Base-by-base conservation (phyloP, 1,140 invertebrate genomes). In the Lucilia sericata region DNA sequence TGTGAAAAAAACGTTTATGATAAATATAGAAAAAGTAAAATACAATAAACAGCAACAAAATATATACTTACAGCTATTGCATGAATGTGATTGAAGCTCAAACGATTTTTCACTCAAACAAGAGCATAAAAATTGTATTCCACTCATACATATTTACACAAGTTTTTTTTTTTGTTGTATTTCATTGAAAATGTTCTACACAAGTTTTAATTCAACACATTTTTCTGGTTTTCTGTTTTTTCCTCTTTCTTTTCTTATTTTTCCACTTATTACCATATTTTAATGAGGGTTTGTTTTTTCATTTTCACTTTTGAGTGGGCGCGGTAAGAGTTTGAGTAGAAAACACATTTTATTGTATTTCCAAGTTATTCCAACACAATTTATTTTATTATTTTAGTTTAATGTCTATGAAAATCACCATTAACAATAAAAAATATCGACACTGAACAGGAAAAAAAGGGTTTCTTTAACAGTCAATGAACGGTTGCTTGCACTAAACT, bases 221-320 rank as follows among this genome's bases (percentile, higher is more conserved):
- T 55, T 17, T 55, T 13, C 9, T 12, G 49, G 49, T 5, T 55
- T 55, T 55, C 3, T 55, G 7, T 55, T 14, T 14, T 55, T 55
- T 10, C 14, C 17, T 55, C 17, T 0, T 55, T 55, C 0, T 21
- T 21, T 9, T 70, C 25, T 10, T 70, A 21, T 70, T 21, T 25
- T 25, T 25, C 25, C n/a, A 21, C 19, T 9, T 21, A 21, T 70
- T 19, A 19, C 7, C 25, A 30, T 21, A 70, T 70, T 70, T 70
- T 21, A 70, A 70, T 70, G 65, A 70, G 65, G 65, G 65, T 21
- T 70, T 70, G 19, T 70, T 70, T 21, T 25, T 70, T 70, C 21
- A 8, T 70, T 25, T 70, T 70, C 7, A 9, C n/a, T 70, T 70
- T 10, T 21, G 65, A 21, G 65, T 70, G 65, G 65, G 65, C 65